phyloP scores from a whole-genome alignment of 1,140 invertebrate species.

The Trinorchestia longiramus region DNA sequence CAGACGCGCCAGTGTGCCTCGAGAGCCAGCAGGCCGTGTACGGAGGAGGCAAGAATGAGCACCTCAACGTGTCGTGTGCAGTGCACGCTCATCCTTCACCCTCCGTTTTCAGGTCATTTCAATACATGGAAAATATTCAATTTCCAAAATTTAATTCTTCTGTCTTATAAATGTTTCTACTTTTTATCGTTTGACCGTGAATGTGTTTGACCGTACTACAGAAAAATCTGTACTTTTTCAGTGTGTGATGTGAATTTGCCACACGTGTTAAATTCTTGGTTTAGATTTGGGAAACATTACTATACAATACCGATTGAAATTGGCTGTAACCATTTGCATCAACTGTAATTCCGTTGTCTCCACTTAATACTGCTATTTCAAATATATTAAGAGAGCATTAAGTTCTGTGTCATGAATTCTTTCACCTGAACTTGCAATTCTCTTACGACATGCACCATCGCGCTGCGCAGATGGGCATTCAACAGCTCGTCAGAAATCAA shows the following conservation, averaged over 20 bases:
- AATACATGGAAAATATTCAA: too few relatives aligned
- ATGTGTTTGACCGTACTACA: not conserved
- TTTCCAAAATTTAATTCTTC: too few relatives aligned
- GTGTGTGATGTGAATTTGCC: not conserved
- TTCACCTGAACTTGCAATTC: not conserved
- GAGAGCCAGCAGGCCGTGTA: constrained; percentile 46
- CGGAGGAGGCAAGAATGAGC: constrained; percentile 53
- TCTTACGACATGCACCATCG: not conserved
- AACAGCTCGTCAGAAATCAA: constrained; percentile 46
- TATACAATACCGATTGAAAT: not conserved
- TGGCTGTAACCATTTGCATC: not conserved
- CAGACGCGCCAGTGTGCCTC: constrained; percentile 39
- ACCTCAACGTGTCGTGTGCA: constrained; percentile 36
- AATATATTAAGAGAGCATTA: not conserved
- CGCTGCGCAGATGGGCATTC: not conserved
- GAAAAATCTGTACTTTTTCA: not conserved
- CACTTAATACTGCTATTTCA: not conserved
- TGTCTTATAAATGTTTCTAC: too few relatives aligned
- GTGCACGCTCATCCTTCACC: constrained; percentile 43
- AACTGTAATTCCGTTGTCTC: not conserved
- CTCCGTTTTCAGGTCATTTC: not conserved
- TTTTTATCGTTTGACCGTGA: not conserved
- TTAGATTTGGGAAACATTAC: not conserved
- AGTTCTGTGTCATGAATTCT: not conserved
- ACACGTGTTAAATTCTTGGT: not conserved